Evolutionary conservation across 1,140 invertebrate genomes (phyloP).

Genomic region (Octopus bimaculoides): DNA sequence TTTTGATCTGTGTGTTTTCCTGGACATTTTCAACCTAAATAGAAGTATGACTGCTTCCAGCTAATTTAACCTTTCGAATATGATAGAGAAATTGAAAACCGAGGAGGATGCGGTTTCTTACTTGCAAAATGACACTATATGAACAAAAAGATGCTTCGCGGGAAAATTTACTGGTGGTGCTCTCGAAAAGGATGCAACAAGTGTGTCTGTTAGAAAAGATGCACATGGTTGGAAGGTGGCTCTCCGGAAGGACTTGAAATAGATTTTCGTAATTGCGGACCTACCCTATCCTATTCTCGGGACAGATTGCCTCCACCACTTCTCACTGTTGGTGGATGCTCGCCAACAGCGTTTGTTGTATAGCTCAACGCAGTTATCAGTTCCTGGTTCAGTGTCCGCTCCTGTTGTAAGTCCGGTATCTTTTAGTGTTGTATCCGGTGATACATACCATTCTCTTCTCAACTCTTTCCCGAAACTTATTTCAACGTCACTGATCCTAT

Average conservation of each 20-base stretch:
- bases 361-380: neutral
- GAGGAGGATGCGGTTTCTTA: no score
- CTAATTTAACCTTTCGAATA: no score
- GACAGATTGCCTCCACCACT: constrained; percentile 12
- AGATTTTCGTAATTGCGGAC: constrained; percentile 15
- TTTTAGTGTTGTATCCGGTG: constrained; percentile 1
- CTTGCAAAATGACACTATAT: no score
- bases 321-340: constrained; percentile 12
- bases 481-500: constrained; percentile 5
- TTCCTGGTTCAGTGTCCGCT: neutral
- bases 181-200: no score
- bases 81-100: no score
- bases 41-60: no score
- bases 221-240: no score
- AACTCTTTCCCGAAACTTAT: constrained; percentile 4
- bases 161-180: no score
- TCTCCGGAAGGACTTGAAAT: neutral
- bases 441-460: constrained; percentile 6
- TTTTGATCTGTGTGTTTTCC: no score
- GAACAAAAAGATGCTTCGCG: no score
- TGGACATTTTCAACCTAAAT: no score
- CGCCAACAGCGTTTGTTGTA: neutral
- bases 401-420: neutral
- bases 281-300: constrained; percentile 15
- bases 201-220: no score